A percentile compares a stretch with the other conserved stretches of the same genome.
phyloP scores from a whole-genome alignment of 2,888 invertebrate genomes.

The Agrotis ipsilon region DNA sequence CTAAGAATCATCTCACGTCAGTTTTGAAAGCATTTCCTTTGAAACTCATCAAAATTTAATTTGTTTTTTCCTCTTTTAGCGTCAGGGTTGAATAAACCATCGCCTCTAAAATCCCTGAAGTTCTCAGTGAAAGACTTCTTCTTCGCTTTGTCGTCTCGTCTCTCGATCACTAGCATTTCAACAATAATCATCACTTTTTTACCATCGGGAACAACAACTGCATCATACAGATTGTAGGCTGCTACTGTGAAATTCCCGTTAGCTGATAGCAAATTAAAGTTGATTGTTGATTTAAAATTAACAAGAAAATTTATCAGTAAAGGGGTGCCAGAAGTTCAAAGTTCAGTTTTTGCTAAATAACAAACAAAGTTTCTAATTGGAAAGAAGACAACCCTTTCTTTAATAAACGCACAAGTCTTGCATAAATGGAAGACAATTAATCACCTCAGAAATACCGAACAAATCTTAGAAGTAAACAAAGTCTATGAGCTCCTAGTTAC shows the following conservation, averaged over 20 bases:
- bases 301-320: not conserved
- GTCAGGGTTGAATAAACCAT: no score
- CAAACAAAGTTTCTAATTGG: not conserved
- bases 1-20: no score
- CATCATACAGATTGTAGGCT: not conserved
- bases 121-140: no score
- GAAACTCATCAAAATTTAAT: no score
- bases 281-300: not conserved
- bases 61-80: no score
- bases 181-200: not conserved
- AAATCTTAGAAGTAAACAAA: constrained; percentile 20
- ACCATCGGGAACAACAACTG: no score
- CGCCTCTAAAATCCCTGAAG: no score
- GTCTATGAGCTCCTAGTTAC: constrained; percentile 5
- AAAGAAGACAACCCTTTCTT: not conserved
- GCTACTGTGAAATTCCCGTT: not conserved
- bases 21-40: no score
- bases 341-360: not conserved
- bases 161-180: not conserved
- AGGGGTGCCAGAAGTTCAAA: not conserved
- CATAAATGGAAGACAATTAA: not conserved
- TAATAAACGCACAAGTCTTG: rapidly evolving
- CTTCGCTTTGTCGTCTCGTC: no score
- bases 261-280: not conserved
- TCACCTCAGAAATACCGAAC: not conserved